Evolutionary conservation across 2,113 vertebrate species (phyloP).

Genomic region (Pandion haliaetus): DNA sequence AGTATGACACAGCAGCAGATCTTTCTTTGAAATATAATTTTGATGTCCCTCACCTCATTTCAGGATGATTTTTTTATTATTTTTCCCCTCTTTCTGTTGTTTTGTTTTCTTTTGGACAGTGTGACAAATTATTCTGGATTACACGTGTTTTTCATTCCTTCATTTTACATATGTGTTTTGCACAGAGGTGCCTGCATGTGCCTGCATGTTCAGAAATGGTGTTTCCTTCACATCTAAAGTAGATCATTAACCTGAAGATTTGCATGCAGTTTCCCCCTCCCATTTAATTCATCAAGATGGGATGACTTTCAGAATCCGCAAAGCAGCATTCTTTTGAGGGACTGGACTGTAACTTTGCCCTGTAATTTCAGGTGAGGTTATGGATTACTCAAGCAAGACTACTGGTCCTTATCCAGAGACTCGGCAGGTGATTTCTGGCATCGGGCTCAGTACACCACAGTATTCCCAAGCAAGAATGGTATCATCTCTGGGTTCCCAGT

Average conservation of each 20-base stretch:
- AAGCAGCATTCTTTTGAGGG: slow-evolving; percentile 68
- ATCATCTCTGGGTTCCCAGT: slow-evolving; percentile 76
- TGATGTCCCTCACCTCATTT: slow-evolving; percentile 83
- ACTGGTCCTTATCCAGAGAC: slow-evolving; percentile 82
- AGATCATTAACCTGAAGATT: slow-evolving; percentile 79
- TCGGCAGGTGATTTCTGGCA: slow-evolving; percentile 79
- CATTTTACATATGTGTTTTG: slow-evolving; percentile 75
- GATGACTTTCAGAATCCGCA: slow-evolving; percentile 70
- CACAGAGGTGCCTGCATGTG: slow-evolving; percentile 90
- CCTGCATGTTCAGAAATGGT: slow-evolving; percentile 92
- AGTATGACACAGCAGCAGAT: slow-evolving; percentile 81
- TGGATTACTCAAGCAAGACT: slow-evolving; percentile 96
- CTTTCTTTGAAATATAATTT: slow-evolving; percentile 86
- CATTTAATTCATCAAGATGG: slow-evolving; percentile 78
- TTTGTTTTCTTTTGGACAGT: slow-evolving; percentile 73
- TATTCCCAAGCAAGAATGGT: slow-evolving; percentile 85
- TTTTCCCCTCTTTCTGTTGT: slow-evolving; percentile 67
- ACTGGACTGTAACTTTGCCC: slow-evolving; percentile 87
- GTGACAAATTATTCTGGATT: slow-evolving; percentile 69
- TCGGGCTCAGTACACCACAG: slow-evolving; percentile 80
- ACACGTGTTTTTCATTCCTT: slow-evolving; percentile 68
- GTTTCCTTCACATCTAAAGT: slow-evolving; percentile 84
- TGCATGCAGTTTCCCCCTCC: slow-evolving; percentile 82
- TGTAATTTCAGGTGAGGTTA: slow-evolving; percentile 95
- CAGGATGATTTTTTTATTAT: slow-evolving; percentile 73